A percentile compares a stretch with the other conserved stretches of the same genome.
Conservation (phyloP, 1,140 invertebrate species). For the Plutomurus gul region DNA sequence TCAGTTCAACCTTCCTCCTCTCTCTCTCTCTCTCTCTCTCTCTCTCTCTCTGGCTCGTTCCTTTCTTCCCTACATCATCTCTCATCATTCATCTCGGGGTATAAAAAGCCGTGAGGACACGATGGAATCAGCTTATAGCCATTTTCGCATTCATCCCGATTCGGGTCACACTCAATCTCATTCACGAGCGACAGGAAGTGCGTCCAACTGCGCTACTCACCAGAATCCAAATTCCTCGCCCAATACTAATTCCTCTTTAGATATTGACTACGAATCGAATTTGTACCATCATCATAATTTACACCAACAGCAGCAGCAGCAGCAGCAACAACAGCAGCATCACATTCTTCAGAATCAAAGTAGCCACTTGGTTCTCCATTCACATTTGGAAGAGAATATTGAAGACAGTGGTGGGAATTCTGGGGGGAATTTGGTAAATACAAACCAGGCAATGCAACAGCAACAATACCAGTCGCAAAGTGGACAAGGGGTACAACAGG, state of each 20-base stretch:
- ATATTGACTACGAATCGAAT: conserved; percentile 5
- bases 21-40: neutral
- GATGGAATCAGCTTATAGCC: conserved; percentile 43
- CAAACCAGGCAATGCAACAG: conserved; percentile 23
- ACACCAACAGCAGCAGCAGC: neutral
- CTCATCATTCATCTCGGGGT: neutral
- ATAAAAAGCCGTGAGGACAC: conserved; percentile 28
- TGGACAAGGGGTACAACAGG: neutral
- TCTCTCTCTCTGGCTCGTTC: neutral
- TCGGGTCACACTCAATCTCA: neutral
- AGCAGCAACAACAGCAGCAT: conserved; percentile 16
- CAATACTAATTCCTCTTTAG: neutral
- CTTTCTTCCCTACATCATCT: neutral
- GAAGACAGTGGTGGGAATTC: neutral
- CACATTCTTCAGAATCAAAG: neutral
- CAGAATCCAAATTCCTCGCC: neutral
- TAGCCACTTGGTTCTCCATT: neutral
- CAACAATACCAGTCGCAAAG: neutral
- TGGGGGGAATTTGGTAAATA: neutral
- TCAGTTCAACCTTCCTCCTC: neutral
- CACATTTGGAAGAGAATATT: conserved; percentile 16
- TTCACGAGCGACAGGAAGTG: neutral
- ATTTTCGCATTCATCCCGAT: conserved; percentile 44
- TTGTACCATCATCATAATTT: conserved; percentile 25
- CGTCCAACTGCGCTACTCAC: neutral